Percentiles rank a stretch among this genome's conserved stretches.
phyloP scores from a whole-genome alignment of 2,113 vertebrate genomes.

The Cephalopterus ornatus region DNA sequence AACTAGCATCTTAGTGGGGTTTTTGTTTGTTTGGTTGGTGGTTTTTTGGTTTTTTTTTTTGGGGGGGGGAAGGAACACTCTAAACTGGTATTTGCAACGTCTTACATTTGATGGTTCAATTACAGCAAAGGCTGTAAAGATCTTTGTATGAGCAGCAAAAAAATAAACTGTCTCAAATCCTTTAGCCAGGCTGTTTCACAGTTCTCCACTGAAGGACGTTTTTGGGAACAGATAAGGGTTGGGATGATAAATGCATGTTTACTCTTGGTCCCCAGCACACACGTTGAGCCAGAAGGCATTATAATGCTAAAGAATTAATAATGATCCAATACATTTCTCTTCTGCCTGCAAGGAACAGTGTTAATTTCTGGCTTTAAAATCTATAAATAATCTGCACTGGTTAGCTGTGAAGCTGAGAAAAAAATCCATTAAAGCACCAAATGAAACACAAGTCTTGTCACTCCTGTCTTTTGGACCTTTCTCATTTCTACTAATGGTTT shows the following conservation, averaged over 20 bases:
- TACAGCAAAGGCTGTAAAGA: neutral
- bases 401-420: neutral
- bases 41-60: neutral
- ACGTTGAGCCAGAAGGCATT: slow-evolving; percentile 4
- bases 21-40: neutral
- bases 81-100: neutral
- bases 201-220: neutral
- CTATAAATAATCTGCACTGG: neutral
- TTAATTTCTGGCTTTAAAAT: slow-evolving; percentile 45
- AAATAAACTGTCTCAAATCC: neutral
- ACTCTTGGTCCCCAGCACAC: neutral
- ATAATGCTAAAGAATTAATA: slow-evolving; percentile 36
- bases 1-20: neutral
- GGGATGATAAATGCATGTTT: slow-evolving; percentile 1
- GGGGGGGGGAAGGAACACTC: neutral
- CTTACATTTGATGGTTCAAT: neutral
- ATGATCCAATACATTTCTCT: neutral
- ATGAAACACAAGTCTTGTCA: neutral
- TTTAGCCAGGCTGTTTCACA: neutral
- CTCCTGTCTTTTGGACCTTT: neutral
- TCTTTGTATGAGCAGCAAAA: neutral
- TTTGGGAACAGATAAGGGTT: neutral
- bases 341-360: slow-evolving; percentile 1
- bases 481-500: neutral
- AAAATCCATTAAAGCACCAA: neutral